Evolutionary conservation across 2,888 invertebrate species (phyloP), one percentile per base, ranked within the genome.

Genomic region (Shargacucullia verbasci): DNA sequence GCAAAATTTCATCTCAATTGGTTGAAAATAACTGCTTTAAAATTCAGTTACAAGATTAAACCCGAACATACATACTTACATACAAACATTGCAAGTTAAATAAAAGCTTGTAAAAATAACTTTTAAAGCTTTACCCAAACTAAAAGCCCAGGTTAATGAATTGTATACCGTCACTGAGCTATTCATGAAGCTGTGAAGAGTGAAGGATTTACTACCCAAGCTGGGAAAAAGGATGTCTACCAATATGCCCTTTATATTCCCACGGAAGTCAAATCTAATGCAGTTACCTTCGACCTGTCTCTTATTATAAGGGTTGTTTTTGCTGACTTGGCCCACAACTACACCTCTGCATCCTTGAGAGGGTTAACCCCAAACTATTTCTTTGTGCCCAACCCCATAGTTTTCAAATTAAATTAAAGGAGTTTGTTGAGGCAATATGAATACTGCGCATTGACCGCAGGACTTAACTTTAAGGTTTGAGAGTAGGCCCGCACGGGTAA

Each of bases 381-480:
- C 88, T 88, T 89, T 88, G 87, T 83, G 72, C 80, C 73, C 75
- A 66, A 76, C 83, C 86, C 82, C 84, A 87, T 88, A 90, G 88
- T 89, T 90, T 87, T 83, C 83, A 85, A 88, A 89, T 89, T 87
- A 87, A 87, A 84, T 88, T 87, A 81, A 78, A 81, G 74, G 68
- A 77, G 76, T 81, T 81, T 72, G 73, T 73, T 68, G 71, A 77
- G 75, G 62, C 70, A 73, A 58, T 70, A 73, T 63, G 73, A 71
- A 73, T 79, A 73, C 71, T 70, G 59, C 46, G 59, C 66, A 59
- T 58, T 67, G 73, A 74, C 79, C 76, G 56, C 76, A 68, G 62
- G 62, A 69, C 72, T 67, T 60, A 59, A 73, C 73, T 77, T 74
- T 60, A 67, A 60, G 69, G 59, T 59, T 65, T 55, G 44, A 44